phyloP scores from a whole-genome alignment of 2,797 vertebrate genomes.

The Enteromius fasciolatus region DNA sequence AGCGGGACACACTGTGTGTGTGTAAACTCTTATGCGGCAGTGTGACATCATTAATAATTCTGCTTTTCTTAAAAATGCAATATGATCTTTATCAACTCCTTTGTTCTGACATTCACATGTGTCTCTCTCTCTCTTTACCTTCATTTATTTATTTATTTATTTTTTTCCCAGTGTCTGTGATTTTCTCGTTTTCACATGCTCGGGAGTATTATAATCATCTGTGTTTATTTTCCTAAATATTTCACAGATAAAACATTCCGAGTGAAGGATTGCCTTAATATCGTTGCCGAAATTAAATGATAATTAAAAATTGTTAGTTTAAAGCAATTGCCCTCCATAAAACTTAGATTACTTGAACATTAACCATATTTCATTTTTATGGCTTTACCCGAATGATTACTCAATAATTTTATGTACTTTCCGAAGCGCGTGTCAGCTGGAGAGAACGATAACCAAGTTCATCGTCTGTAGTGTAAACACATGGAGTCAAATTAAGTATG shows the following conservation, averaged over 20 bases:
- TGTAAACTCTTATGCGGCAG: neutral
- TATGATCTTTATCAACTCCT: slow-evolving; percentile 25
- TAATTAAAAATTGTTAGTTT: slow-evolving; percentile 99
- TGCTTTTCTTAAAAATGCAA: slow-evolving; percentile 1
- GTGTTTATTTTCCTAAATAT: slow-evolving; percentile 76
- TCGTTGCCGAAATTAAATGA: slow-evolving; percentile 93
- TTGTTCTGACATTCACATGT: slow-evolving; percentile 37
- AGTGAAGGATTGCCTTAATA: slow-evolving; percentile 92
- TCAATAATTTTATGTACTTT: slow-evolving; percentile 89
- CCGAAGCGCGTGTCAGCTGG: slow-evolving; percentile 62
- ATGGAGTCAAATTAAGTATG: slow-evolving; percentile 24
- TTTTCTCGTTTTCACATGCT: slow-evolving; percentile 42
- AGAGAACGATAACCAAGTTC: slow-evolving; percentile 51
- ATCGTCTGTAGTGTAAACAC: slow-evolving; percentile 29
- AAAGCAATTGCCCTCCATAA: slow-evolving; percentile 97
- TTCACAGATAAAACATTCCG: slow-evolving; percentile 76
- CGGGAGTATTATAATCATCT: slow-evolving; percentile 72
- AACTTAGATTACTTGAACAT: slow-evolving; percentile 99
- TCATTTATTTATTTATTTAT: neutral
- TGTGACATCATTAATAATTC: slow-evolving; percentile 35
- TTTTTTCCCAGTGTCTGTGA: slow-evolving; percentile 7
- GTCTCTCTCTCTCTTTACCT: slow-evolving; percentile 12
- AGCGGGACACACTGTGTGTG: neutral
- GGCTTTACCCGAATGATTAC: slow-evolving; percentile 95
- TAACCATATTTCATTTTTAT: slow-evolving; percentile 94